These are phyloP conservation scores for Acanthacorydalis orientalis DNA, from an alignment of 2,888 invertebrate species.

Conservation along the genomic window DNA sequence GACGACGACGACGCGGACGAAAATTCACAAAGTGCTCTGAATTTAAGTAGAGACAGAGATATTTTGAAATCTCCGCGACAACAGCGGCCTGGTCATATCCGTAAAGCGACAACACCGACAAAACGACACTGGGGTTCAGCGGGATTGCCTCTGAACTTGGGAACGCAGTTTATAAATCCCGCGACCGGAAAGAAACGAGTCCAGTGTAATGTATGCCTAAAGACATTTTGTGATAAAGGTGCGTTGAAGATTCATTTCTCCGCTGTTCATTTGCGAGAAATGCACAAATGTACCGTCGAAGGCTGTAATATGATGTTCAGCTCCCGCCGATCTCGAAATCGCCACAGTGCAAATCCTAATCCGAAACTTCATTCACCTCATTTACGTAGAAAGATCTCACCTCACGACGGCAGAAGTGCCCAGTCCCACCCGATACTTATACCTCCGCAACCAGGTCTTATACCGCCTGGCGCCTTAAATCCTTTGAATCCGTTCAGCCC, in stretches of 20 bases:
- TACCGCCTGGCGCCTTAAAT: slow-evolving; percentile 45
- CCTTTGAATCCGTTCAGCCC: slow-evolving; percentile 61
- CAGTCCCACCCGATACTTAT: slow-evolving; percentile 69
- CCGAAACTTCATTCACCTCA: slow-evolving; percentile 96
- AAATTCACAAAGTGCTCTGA: slow-evolving; percentile 42
- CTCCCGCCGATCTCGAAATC: slow-evolving; percentile 83
- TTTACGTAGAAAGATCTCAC: slow-evolving; percentile 80
- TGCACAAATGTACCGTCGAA: slow-evolving; percentile 98
- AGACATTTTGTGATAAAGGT: slow-evolving; percentile 99
- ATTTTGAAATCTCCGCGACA: slow-evolving; percentile 28
- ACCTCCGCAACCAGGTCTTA: slow-evolving; percentile 51
- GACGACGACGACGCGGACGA: slow-evolving; percentile 43
- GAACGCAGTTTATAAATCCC: slow-evolving; percentile 82
- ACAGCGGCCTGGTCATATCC: slow-evolving; percentile 30
- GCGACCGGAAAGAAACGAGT: slow-evolving; percentile 92
- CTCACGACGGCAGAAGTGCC: slow-evolving; percentile 80
- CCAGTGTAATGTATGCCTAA: slow-evolving; percentile 93
- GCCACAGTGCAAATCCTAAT: slow-evolving; percentile 96
- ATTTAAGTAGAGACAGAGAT: slow-evolving; percentile 39
- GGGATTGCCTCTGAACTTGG: slow-evolving; percentile 60
- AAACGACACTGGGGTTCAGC: slow-evolving; percentile 69
- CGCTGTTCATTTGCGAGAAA: slow-evolving; percentile 95
- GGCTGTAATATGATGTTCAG: slow-evolving; percentile 99
- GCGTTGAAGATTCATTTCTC: slow-evolving; percentile 98
- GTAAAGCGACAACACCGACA: slow-evolving; percentile 54